Evolutionary conservation across 2,797 vertebrate genomes (phyloP).

Genomic region (Ciconia nigra): DNA sequence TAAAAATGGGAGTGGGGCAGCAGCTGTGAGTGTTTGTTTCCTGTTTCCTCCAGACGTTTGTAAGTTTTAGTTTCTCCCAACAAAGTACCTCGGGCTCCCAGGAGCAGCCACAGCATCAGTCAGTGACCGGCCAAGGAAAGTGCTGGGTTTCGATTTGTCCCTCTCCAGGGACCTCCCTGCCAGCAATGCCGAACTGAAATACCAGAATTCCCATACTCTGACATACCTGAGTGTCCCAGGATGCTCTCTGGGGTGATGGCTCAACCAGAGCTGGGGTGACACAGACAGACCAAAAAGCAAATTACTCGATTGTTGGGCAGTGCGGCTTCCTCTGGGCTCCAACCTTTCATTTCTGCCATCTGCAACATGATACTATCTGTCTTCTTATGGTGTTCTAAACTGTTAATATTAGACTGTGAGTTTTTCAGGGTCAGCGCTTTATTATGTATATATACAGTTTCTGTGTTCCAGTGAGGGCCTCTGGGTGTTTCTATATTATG

Average conservation of each 20-base stretch:
- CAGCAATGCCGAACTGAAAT: not conserved
- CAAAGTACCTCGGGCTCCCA: not conserved
- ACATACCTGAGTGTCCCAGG: rapidly evolving
- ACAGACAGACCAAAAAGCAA: not conserved
- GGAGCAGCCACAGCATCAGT: not conserved
- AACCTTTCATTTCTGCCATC: not conserved
- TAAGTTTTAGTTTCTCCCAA: not conserved
- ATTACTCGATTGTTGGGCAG: rapidly evolving
- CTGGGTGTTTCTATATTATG: not conserved
- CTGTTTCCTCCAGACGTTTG: not conserved
- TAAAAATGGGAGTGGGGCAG: not conserved
- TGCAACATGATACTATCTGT: not conserved
- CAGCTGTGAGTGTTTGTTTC: not conserved
- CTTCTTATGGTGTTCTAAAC: not conserved
- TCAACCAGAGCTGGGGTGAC: not conserved
- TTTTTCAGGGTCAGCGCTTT: not conserved
- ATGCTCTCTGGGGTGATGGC: not conserved
- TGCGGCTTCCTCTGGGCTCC: not conserved
- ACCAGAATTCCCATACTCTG: not conserved
- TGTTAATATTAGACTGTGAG: not conserved
- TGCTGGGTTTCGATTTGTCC: not conserved
- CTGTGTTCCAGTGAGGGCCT: not conserved
- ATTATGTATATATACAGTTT: not conserved
- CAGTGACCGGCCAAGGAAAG: not conserved
- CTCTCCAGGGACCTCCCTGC: not conserved